These are phyloP conservation scores for Aricia agestis DNA, from an alignment of 1,140 invertebrate genomes.

Conservation along the genomic window DNA sequence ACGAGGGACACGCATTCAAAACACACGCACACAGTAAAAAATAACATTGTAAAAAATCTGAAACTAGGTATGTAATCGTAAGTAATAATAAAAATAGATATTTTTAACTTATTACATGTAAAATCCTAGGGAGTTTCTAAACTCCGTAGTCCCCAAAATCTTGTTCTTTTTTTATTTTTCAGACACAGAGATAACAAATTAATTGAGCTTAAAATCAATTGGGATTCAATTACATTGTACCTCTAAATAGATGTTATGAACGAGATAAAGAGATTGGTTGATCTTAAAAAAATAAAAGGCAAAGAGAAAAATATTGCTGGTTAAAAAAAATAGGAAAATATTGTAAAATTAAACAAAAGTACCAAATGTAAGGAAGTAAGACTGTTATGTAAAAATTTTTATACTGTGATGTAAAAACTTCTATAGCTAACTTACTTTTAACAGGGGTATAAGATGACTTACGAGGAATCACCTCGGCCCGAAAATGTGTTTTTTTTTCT, in stretches of 20 bases:
- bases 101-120: background rate
- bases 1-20: background rate
- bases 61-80: background rate
- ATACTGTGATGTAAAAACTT: background rate
- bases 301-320: background rate
- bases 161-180: constrained; percentile 10
- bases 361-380: background rate
- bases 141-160: background rate
- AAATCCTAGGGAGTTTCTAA: background rate
- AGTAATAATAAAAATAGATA: background rate
- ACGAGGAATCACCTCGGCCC: background rate
- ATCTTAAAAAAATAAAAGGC: no score
- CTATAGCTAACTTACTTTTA: background rate
- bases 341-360: background rate
- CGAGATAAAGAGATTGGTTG: no score
- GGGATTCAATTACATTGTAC: background rate
- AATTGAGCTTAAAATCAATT: background rate
- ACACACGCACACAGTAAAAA: constrained; percentile 5
- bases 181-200: background rate
- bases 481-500: background rate
- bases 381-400: background rate
- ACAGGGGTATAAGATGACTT: background rate
- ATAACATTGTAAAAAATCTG: background rate
- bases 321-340: background rate
- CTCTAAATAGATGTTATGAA: background rate